Evolutionary conservation across 1,140 invertebrate species (phyloP).

Genomic region (Atopsyche davidsoni): DNA sequence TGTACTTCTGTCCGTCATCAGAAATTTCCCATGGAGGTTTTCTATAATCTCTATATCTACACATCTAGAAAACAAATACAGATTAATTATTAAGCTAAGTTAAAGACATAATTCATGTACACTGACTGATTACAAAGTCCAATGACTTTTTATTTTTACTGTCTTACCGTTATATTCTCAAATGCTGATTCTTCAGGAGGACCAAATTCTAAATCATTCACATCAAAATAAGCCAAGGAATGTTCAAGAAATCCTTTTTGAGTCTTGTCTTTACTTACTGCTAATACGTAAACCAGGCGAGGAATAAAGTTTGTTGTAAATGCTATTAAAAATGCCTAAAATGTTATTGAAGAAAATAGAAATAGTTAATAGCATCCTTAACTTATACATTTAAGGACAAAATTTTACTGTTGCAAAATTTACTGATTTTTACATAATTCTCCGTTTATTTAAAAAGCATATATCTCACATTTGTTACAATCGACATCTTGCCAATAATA

Average conservation of each 20-base stretch:
- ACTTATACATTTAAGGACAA: background rate
- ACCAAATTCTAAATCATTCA: conserved; percentile 57
- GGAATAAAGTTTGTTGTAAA: conserved; percentile 98
- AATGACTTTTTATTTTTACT: background rate
- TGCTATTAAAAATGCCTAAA: conserved; percentile 59
- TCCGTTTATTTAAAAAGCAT: conserved; percentile 21
- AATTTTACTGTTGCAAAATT: background rate
- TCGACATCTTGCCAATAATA: conserved; percentile 79
- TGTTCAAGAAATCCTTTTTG: conserved; percentile 76
- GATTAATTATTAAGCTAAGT: background rate
- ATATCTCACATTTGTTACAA: conserved; percentile 82
- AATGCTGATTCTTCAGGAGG: conserved; percentile 34
- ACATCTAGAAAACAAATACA: conserved; percentile 54
- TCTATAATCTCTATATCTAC: conserved; percentile 70
- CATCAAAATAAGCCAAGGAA: conserved; percentile 76
- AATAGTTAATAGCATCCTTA: conserved; percentile 7
- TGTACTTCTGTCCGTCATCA: conserved; percentile 63
- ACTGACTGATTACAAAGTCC: background rate
- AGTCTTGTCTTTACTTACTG: conserved; percentile 52
- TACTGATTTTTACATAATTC: background rate
- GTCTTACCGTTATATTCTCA: conserved; percentile 7
- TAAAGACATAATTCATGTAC: conserved; percentile 36
- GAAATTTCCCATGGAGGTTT: conserved; percentile 49
- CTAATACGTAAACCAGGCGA: conserved; percentile 71
- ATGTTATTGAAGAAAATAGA: background rate